Base-by-base conservation (phyloP, 1,140 invertebrate genomes). In the Rhyacophila brunnea region DNA sequence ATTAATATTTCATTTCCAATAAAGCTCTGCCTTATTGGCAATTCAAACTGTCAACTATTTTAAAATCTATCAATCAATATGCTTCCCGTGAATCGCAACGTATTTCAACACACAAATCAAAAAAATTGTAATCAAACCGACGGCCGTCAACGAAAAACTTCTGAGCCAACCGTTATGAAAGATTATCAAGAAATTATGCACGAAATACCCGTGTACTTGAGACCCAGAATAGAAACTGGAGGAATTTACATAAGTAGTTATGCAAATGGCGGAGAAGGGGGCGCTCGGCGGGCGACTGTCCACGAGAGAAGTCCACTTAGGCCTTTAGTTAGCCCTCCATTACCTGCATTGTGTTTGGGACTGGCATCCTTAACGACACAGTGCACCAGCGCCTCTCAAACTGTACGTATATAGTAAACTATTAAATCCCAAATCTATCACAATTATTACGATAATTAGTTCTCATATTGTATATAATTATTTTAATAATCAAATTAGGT, bases 211-310 rank as follows among this genome's bases (percentile, higher is more conserved):
- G 11, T 40, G 15, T 40, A 40, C 38, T 40, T 40, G 38, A 40
- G 38, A 13, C 38, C 38, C 15, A 28, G 23, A 28, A 28, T 28
- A 28, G 23, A 28, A 28, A 28, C 23, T 15, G 17, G 14, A n/a
- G 42, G 34, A 57, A 63, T 63, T 63, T 55, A 46, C 61, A 63
- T 63, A 59, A 63, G 43, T 53, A 54, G 40, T 63, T 63, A 63
- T 63, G 61, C 44, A 58, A 53, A 63, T 63, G n/a, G 42, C 40
- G 43, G 17, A 17, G 10, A 19, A 11, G 18, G 44, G 34, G 4
- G 34, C 20, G 51, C 32, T 42, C 40, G 14, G 51, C 14, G 15
- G 38, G 17, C 15, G 13, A 17, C 44, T 53, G 36, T 53, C 40
- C 15, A 19, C 17, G 44, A 46, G 44, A 23, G 23, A 23, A 34